Percentiles rank a stretch among this genome's conserved stretches.
phyloP scores from a whole-genome alignment of 2,797 vertebrate genomes.

The Meda fulgida region DNA sequence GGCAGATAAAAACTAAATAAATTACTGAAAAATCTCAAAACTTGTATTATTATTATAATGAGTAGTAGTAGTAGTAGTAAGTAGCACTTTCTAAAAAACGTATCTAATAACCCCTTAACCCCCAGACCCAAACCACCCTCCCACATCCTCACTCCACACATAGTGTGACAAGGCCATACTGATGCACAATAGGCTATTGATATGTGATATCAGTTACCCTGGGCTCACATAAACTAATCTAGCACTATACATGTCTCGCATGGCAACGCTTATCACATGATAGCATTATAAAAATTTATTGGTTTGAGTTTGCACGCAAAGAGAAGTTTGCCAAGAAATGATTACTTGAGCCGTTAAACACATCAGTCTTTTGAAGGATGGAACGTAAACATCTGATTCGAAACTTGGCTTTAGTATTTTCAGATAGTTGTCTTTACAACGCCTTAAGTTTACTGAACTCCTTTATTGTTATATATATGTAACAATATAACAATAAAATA shows the following conservation, averaged over 20 bases:
- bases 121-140: neutral
- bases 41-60: no score
- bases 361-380: neutral
- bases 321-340: neutral
- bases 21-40: neutral
- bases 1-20: neutral
- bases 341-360: neutral
- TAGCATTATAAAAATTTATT: neutral
- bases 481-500: no score
- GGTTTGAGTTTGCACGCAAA: constrained; percentile 28
- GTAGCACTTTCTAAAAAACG: no score
- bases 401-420: neutral
- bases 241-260: neutral
- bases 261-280: constrained; percentile 46
- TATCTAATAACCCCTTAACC: neutral
- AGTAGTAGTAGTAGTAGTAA: no score
- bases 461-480: no score
- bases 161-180: neutral
- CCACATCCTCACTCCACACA: neutral
- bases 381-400: neutral
- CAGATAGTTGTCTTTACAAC: neutral
- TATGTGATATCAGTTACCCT: neutral
- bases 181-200: neutral
- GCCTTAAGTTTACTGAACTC: neutral
- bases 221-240: neutral